Conservation (phyloP, 2,113 vertebrate genomes). For the Ibidorhyncha struthersii region DNA sequence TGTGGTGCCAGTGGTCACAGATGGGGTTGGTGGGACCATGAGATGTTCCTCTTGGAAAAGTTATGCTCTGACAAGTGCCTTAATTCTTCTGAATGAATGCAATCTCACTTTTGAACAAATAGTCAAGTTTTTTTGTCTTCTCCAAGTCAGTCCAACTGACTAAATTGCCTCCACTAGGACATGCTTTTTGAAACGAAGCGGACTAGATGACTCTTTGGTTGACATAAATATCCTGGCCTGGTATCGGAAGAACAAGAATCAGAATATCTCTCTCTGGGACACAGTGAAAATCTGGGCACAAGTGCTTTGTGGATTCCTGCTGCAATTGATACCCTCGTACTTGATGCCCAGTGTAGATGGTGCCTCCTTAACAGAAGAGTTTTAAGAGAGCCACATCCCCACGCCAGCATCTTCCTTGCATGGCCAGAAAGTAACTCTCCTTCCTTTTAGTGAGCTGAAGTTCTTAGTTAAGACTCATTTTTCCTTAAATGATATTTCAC, state of each 20-base stretch:
- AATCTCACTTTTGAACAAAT: not conserved
- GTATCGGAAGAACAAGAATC: not conserved
- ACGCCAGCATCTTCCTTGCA: not conserved
- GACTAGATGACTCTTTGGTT: not conserved
- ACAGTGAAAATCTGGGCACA: not conserved
- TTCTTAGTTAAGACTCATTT: conserved; percentile 31
- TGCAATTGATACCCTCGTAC: not conserved
- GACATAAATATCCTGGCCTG: not conserved
- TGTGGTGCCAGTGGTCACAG: not conserved
- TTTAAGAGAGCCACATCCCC: not conserved
- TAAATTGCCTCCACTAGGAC: not conserved
- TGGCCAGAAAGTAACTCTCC: not conserved
- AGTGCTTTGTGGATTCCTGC: not conserved
- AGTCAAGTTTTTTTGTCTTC: not conserved
- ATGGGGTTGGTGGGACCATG: not conserved
- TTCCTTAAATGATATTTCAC: conserved; percentile 34
- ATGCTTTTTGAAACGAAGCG: not conserved
- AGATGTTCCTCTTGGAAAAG: not conserved
- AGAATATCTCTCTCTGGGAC: not conserved
- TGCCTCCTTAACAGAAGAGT: not conserved
- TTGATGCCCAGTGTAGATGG: not conserved
- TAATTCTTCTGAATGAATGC: not conserved
- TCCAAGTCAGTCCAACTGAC: not conserved
- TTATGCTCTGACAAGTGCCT: not conserved
- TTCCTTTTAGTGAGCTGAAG: not conserved